Evolutionary conservation across 2,888 invertebrate species (phyloP), one percentile per base, ranked within the genome.

Genomic region (Polietes domitor): DNA sequence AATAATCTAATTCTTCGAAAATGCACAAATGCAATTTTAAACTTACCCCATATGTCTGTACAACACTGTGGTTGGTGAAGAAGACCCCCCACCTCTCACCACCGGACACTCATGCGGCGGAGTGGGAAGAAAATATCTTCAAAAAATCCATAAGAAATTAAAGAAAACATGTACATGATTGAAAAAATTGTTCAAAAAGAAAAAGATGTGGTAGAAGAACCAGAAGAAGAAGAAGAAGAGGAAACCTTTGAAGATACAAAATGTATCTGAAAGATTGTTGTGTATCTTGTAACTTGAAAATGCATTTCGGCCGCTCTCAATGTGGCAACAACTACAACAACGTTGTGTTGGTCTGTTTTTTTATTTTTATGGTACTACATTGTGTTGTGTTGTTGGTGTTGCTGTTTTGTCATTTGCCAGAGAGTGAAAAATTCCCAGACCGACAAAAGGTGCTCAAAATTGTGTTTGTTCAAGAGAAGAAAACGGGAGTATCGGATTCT

Each of bases 221-320:
- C n/a, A n/a, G n/a, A n/a, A n/a, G 12, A 68, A 5, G n/a, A 47
- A 28, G 24, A 70, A 72, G 32, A n/a, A 24, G 19, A 68, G 43
- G 65, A 63, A 76, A 65, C 76, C 43, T 43, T 43, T 50, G n/a
- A 47, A 63, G 50, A 63, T 70, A 32, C 71, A 55, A 53, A 65
- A 17, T 41, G 19, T 74, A 83, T 83, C 80, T 83, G 58, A n/a
- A 70, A 78, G 81, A 76, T 81, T 32, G 65, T 41, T 85, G 77
- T 85, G 85, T 85, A 85, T 85, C 83, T 85, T 76, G 79, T 81
- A 80, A 77, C 78, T 82, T 85, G 75, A 75, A 85, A 82, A 78
- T 79, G 81, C 61, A 84, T 81, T 58, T 21, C 32, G 9, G n/a
- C n/a, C 10, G 9, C 9, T 37, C 55, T 74, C 63, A 61, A 55